Percentiles rank a stretch among this genome's conserved stretches.
Conservation (phyloP, 2,888 invertebrate genomes). For the Galeopsomyia nigrocyanea region DNA sequence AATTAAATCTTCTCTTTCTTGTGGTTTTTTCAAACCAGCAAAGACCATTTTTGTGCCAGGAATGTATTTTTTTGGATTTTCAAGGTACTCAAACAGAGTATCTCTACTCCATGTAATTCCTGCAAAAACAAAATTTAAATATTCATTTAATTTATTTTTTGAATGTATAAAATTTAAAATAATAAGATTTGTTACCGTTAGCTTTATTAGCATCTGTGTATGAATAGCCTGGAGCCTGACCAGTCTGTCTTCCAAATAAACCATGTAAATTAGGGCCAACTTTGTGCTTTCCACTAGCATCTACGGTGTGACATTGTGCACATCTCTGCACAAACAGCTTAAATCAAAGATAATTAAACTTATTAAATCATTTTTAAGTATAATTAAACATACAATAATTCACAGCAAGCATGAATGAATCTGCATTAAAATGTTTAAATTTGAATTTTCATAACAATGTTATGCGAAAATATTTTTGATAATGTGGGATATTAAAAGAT, state of each 20-base stretch:
- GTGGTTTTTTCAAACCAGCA: constrained; percentile 77
- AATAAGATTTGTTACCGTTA: not conserved
- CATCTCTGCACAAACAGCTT: too few species aligned
- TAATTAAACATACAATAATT: too few species aligned
- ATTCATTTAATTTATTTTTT: not conserved
- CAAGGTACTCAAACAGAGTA: constrained; percentile 77
- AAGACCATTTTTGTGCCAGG: constrained; percentile 85
- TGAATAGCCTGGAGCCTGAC: constrained; percentile 53
- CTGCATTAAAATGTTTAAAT: too few species aligned
- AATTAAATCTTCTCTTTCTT: constrained; percentile 77
- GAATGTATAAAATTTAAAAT: not conserved
- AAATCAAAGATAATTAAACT: too few species aligned
- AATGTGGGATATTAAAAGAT: too few species aligned
- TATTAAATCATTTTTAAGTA: too few species aligned
- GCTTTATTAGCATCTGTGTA: not conserved
- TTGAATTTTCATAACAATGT: too few species aligned
- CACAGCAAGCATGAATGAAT: too few species aligned
- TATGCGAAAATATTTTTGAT: too few species aligned
- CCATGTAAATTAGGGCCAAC: constrained; percentile 80
- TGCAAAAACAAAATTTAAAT: constrained; percentile 43
- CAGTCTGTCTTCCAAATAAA: constrained; percentile 70
- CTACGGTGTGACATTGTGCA: constrained; percentile 78
- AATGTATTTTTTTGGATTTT: constrained; percentile 80
- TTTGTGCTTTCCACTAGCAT: constrained; percentile 77
- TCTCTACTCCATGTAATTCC: constrained; percentile 76